phyloP scores from a whole-genome alignment of 1,140 invertebrate species.

The Wiebesia pumilae region DNA sequence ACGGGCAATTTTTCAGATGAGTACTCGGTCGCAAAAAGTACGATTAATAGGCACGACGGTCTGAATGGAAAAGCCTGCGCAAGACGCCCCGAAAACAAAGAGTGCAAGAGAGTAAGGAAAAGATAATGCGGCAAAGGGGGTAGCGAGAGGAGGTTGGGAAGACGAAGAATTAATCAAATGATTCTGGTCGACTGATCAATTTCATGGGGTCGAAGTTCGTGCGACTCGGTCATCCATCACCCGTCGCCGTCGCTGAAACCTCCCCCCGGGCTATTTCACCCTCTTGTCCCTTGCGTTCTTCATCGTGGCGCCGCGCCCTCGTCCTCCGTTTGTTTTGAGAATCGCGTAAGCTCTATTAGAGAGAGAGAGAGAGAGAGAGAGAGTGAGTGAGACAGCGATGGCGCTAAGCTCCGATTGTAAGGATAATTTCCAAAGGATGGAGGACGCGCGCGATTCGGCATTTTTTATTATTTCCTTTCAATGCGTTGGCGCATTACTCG shows the following conservation, averaged over 20 bases:
- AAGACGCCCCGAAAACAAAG: not conserved
- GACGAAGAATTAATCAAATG: slow-evolving; percentile 63
- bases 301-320: not conserved
- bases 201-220: slow-evolving; percentile 58
- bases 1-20: not conserved
- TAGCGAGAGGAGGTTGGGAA: not conserved
- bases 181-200: slow-evolving; percentile 65
- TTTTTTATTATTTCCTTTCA: not conserved
- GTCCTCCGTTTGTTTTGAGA: slow-evolving; percentile 33
- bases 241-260: slow-evolving; percentile 29
- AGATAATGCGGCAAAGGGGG: not conserved
- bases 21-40: not conserved
- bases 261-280: not conserved
- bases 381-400: not conserved
- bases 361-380: not conserved
- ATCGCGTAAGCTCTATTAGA: slow-evolving; percentile 15
- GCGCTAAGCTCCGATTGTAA: not conserved
- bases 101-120: not conserved
- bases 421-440: not conserved
- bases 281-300: slow-evolving; percentile 33
- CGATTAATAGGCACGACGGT: not conserved
- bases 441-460: not conserved
- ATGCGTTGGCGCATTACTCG: not conserved
- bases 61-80: not conserved
- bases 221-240: slow-evolving; percentile 58